phyloP scores from a whole-genome alignment of 2,797 vertebrate species.

The Hypotaenidia philippensis region DNA sequence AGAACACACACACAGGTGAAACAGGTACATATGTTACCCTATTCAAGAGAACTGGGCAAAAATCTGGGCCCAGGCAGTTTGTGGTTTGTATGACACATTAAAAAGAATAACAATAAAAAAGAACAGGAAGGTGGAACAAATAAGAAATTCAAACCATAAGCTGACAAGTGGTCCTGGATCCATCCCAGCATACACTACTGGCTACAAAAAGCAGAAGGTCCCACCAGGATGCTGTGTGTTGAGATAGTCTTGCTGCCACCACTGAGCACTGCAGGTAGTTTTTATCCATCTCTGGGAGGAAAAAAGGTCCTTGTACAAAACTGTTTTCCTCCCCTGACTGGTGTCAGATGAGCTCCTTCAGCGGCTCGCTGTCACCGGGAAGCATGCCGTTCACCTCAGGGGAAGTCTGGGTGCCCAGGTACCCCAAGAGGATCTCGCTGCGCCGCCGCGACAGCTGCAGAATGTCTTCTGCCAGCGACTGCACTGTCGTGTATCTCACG shows the following conservation, averaged over 20 bases:
- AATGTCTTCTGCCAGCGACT: slow-evolving; percentile 92
- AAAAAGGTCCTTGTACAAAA: slow-evolving; percentile 20
- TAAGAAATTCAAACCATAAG: slow-evolving; percentile 55
- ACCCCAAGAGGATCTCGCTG: slow-evolving; percentile 94
- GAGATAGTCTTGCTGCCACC: neutral
- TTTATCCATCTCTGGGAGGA: neutral
- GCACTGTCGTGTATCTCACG: slow-evolving; percentile 91
- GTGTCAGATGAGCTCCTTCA: slow-evolving; percentile 67
- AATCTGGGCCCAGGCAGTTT: neutral
- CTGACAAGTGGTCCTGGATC: slow-evolving; percentile 60
- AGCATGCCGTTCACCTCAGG: slow-evolving; percentile 86
- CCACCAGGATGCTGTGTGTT: neutral
- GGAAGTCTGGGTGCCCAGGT: slow-evolving; percentile 85
- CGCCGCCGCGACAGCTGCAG: slow-evolving; percentile 93
- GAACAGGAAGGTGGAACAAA: slow-evolving; percentile 36
- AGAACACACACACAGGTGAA: neutral
- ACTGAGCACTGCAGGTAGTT: neutral
- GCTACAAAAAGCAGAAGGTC: slow-evolving; percentile 42
- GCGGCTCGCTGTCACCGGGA: slow-evolving; percentile 61
- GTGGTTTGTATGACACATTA: slow-evolving; percentile 8
- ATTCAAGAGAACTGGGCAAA: neutral
- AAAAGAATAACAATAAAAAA: slow-evolving; percentile 4
- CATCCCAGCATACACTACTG: slow-evolving; percentile 53
- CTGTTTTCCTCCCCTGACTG: neutral
- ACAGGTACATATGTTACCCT: neutral